Evolutionary conservation across 2,113 vertebrate species (phyloP).

Genomic region (Neodon shergylaensis): DNA sequence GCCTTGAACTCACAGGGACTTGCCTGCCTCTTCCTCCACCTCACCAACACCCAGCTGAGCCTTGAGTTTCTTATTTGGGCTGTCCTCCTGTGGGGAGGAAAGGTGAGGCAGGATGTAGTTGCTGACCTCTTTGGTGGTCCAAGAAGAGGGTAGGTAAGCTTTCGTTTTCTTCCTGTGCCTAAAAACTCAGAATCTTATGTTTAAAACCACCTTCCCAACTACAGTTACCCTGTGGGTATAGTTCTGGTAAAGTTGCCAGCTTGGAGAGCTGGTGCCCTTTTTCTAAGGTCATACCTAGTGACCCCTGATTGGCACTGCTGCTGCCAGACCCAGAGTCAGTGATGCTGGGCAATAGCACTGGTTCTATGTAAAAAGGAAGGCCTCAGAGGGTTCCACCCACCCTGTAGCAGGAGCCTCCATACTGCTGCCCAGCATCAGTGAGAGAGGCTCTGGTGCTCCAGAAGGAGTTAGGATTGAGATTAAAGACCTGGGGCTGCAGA

Average conservation of each 20-base stretch:
- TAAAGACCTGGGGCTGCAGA: background rate
- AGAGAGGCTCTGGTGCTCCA: background rate
- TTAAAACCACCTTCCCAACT: background rate
- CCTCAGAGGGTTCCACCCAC: background rate
- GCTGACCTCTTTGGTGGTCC: background rate
- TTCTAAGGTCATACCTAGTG: background rate
- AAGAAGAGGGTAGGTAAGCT: slow-evolving; percentile 31
- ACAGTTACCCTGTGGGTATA: background rate
- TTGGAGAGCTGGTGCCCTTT: background rate
- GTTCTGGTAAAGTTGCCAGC: background rate
- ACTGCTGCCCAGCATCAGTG: background rate
- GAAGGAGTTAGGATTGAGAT: background rate
- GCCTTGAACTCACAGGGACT: no score
- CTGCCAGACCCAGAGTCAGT: background rate
- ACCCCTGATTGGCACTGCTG: background rate
- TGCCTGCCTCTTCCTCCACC: no score
- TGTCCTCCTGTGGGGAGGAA: background rate
- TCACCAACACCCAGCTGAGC: no score
- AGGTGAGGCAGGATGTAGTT: background rate
- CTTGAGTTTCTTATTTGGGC: background rate
- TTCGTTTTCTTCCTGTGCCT: background rate
- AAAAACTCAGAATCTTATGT: background rate
- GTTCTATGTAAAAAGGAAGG: background rate
- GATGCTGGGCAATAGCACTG: background rate
- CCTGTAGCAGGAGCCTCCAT: background rate